Evolutionary conservation across 1,140 invertebrate species (phyloP).

Genomic region (Aleiodes sp.): DNA sequence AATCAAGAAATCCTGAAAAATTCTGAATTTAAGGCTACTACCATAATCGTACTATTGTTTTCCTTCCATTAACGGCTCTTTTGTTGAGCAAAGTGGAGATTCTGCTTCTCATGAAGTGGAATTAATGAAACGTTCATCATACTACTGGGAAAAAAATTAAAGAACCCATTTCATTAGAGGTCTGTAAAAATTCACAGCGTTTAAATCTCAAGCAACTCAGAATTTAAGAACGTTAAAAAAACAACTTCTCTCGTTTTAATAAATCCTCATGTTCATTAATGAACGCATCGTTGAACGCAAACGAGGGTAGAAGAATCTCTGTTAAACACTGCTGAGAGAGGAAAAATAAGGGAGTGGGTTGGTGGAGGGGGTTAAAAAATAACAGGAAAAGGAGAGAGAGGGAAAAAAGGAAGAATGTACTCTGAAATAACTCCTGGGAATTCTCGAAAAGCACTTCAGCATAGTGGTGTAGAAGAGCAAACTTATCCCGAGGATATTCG

Average conservation of each 20-base stretch:
- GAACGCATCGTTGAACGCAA: not conserved
- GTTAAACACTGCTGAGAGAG: not conserved
- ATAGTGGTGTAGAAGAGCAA: not conserved
- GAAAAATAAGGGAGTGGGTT: not conserved
- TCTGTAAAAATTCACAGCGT: no score
- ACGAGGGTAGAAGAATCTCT: not conserved
- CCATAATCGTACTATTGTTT: not conserved
- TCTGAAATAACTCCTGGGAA: not conserved
- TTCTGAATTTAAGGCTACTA: not conserved
- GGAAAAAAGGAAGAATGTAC: not conserved
- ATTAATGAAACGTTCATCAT: no score
- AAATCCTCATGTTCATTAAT: not conserved
- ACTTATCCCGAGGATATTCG: not conserved
- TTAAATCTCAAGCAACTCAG: not conserved
- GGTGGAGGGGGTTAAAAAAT: constrained; percentile 13
- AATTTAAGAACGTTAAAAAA: not conserved
- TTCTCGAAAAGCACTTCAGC: not conserved
- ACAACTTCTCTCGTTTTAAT: not conserved
- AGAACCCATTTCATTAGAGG: no score
- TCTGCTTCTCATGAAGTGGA: no score
- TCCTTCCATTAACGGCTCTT: not conserved
- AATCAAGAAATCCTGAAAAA: not conserved
- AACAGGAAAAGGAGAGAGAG: constrained; percentile 17
- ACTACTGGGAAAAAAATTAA: no score
- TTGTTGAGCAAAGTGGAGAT: not conserved